phyloP scores from a whole-genome alignment of 2,888 invertebrate genomes.

The Ophion ventricosus region DNA sequence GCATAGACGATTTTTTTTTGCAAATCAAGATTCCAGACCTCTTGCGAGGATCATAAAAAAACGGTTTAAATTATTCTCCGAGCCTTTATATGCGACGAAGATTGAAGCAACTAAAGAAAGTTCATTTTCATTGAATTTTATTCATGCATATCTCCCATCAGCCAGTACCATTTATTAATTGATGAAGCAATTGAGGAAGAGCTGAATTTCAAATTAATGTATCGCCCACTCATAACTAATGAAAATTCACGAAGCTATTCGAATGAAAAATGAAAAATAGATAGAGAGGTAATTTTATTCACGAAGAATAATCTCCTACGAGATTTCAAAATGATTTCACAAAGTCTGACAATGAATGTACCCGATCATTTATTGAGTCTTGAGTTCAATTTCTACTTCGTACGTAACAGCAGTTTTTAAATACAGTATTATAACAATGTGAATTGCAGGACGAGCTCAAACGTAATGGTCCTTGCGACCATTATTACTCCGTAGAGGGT shows the following conservation, averaged over 20 bases:
- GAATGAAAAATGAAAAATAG: no score
- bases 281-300: no score
- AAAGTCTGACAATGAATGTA: background rate
- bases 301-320: background rate
- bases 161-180: background rate
- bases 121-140: background rate
- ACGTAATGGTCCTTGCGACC: conserved; percentile 57
- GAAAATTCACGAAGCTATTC: background rate
- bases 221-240: background rate
- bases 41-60: no score
- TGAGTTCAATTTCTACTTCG: background rate
- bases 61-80: no score
- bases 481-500: conserved; percentile 50
- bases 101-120: background rate
- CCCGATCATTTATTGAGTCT: conserved; percentile 10
- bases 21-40: no score
- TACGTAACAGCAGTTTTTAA: conserved; percentile 35
- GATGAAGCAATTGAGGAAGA: background rate
- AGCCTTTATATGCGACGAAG: background rate
- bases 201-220: background rate
- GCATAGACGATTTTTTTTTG: no score
- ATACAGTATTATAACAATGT: conserved; percentile 13
- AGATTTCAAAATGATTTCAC: background rate
- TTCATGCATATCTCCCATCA: background rate
- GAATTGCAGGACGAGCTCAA: conserved; percentile 39